Conservation (phyloP, 1,140 invertebrate genomes). For the Galleria mellonella region DNA sequence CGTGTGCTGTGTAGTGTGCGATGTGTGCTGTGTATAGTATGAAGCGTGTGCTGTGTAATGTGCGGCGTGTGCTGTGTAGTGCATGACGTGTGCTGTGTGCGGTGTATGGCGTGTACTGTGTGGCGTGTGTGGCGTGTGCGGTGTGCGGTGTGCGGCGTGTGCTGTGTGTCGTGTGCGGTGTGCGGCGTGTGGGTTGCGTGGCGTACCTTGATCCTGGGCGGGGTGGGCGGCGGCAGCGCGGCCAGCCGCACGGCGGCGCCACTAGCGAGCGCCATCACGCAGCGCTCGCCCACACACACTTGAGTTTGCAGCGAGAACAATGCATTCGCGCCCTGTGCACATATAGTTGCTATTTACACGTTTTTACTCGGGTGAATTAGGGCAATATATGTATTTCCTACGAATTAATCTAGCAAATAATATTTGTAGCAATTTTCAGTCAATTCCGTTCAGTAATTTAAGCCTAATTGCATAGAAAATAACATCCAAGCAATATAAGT, state of each 20-base stretch:
- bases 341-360: too few species aligned
- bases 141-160: conserved; percentile 70
- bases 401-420: too few species aligned
- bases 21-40: too few species aligned
- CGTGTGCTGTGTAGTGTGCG: too few species aligned
- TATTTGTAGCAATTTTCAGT: too few species aligned
- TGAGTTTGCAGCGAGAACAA: conserved; percentile 77
- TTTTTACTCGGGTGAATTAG: too few species aligned
- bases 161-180: conserved; percentile 47
- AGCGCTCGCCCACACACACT: conserved; percentile 87
- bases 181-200: neutral
- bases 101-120: too few species aligned
- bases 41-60: neutral
- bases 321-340: conserved; percentile 50
- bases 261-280: conserved; percentile 90
- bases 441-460: too few species aligned
- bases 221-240: neutral
- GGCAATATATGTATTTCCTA: too few species aligned
- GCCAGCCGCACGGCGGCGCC: conserved; percentile 67
- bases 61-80: conserved; percentile 73
- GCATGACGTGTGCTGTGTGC: conserved; percentile 57
- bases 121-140: neutral
- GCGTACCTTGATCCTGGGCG: conserved; percentile 25
- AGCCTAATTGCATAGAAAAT: too few species aligned
- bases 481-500: too few species aligned